phyloP scores from a whole-genome alignment of 2,113 vertebrate species.

The Falco punctatus region DNA sequence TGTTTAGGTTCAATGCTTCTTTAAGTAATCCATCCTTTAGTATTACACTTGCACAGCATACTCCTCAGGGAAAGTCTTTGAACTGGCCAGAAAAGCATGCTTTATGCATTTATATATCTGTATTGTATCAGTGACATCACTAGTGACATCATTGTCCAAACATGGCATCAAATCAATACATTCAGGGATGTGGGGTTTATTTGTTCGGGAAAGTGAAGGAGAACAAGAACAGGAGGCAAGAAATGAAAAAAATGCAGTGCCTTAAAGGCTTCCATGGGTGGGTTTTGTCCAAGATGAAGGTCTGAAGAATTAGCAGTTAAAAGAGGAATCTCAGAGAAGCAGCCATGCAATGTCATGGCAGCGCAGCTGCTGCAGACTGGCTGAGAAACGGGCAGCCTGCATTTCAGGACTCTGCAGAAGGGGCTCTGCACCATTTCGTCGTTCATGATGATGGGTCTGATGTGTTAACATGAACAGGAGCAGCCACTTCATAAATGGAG shows the following conservation, averaged over 20 bases:
- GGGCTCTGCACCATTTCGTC: neutral
- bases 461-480: neutral
- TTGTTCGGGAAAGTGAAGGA: neutral
- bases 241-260: neutral
- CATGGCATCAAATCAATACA: neutral
- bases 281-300: neutral
- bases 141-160: neutral
- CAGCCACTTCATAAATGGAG: neutral
- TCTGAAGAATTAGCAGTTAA: neutral
- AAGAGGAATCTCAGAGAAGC: neutral
- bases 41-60: neutral
- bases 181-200: neutral
- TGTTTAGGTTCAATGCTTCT: neutral
- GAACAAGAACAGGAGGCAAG: neutral
- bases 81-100: neutral
- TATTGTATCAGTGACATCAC: neutral
- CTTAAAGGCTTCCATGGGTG: neutral
- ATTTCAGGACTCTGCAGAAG: neutral
- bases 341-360: constrained; percentile 23
- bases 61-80: neutral
- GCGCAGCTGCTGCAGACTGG: neutral
- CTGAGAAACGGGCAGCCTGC: neutral
- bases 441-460: neutral
- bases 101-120: neutral
- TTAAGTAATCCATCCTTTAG: neutral